Conservation (phyloP, 2,888 invertebrate genomes). For the Hirtodrosophila trivittata region DNA sequence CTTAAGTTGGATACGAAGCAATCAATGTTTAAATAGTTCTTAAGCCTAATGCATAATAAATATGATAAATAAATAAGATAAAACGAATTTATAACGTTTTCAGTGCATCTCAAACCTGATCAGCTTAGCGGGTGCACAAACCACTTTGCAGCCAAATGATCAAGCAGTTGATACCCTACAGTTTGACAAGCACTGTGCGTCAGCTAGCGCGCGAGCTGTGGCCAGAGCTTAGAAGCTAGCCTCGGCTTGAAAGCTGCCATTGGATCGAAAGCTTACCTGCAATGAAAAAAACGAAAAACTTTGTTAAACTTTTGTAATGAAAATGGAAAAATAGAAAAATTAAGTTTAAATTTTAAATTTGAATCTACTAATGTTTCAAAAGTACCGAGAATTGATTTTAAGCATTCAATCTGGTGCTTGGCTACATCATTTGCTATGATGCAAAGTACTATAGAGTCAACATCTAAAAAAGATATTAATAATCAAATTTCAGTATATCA, state of each 20-base stretch:
- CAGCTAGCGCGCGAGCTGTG: not conserved
- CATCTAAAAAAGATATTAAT: no score
- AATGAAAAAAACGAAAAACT: conserved; percentile 26
- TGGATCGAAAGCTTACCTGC: conserved; percentile 59
- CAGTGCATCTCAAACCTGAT: conserved; percentile 32
- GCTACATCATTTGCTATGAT: no score
- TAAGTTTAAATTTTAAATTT: not conserved
- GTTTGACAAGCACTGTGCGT: conserved; percentile 3
- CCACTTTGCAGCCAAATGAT: not conserved
- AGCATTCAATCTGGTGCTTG: no score
- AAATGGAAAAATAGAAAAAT: not conserved
- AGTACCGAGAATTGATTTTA: no score
- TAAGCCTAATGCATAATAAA: conserved; percentile 30
- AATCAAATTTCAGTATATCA: no score
- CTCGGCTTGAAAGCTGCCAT: not conserved
- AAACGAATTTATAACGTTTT: not conserved
- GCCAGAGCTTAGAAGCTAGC: no score
- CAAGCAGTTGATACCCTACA: not conserved
- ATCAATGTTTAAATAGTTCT: conserved; percentile 41
- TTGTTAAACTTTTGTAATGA: conserved; percentile 11
- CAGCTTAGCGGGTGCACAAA: conserved; percentile 17
- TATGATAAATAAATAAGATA: conserved; percentile 7
- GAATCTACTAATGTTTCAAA: no score
- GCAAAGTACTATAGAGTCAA: no score
- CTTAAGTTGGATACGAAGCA: conserved; percentile 51